Conservation (phyloP, 2,113 vertebrate genomes). For the Muntiacus muntjak region DNA sequence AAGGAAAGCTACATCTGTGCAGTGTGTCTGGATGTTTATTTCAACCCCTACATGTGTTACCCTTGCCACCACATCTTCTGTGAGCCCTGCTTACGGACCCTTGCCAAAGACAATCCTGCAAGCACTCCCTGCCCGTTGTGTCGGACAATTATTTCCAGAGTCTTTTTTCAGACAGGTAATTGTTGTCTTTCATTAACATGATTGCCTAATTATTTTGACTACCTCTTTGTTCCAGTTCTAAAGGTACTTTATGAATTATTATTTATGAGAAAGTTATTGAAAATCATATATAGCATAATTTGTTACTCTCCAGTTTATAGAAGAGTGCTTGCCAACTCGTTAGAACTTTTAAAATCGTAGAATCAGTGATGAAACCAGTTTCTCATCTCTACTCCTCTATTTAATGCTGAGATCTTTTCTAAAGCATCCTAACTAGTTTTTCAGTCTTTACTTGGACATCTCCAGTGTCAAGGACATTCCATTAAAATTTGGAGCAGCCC, state of each 20-base stretch:
- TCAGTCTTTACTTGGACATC: neutral
- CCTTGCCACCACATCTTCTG: slow-evolving; percentile 95
- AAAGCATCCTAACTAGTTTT: neutral
- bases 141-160: slow-evolving; percentile 87
- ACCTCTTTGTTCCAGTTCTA: neutral
- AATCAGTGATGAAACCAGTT: neutral
- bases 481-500: neutral
- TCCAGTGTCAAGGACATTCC: neutral
- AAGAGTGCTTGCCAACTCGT: neutral
- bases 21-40: slow-evolving; percentile 93
- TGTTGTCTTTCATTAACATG: neutral
- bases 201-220: neutral
- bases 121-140: slow-evolving; percentile 92
- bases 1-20: slow-evolving; percentile 91
- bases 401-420: neutral
- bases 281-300: neutral
- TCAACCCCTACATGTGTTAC: slow-evolving; percentile 92
- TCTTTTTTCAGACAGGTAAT: slow-evolving; percentile 92
- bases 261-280: neutral
- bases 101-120: slow-evolving; percentile 88
- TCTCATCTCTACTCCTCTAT: neutral
- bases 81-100: slow-evolving; percentile 92
- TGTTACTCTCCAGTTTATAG: neutral
- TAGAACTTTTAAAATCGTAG: neutral
- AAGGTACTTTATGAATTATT: neutral